Evolutionary conservation across 2,888 invertebrate genomes (phyloP), one percentile per base, ranked within the genome.

Genomic region (Protula sp.): DNA sequence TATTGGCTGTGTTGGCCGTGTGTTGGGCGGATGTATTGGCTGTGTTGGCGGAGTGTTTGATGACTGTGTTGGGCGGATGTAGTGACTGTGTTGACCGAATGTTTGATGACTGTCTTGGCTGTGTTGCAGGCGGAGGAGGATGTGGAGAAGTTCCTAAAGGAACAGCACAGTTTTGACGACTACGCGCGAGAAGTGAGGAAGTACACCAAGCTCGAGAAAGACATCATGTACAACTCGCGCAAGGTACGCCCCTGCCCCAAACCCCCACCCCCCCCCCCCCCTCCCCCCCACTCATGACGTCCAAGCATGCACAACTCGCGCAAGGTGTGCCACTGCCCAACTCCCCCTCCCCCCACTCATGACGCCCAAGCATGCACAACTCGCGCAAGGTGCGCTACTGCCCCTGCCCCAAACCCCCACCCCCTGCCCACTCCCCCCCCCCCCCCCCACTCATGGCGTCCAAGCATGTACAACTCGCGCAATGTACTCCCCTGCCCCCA

Each of bases 131-230:
- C 87, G n/a, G 84, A 85, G 68, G 77, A 83, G 31, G 83, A 85
- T 70, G 85, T 92, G 0, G 85, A 86, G 1, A 79, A 79, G 19
- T 94, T 94, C 70, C 82, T 94, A 65, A 67, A 70, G 24, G 83
- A 85, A 19, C 83, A 86, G 29, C 81, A 81, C 67, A 72, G 75
- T 1, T 84, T 84, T 75, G 81, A 83, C 48, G 82, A 83, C 38
- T 81, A 82, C 68, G 71, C 74, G 58, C 77, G 79, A 50, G 82
- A 83, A 70, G 82, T 85, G 2, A 72, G 78, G 55, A 80, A 82
- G 58, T 85, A 82, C 70, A 79, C 83, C 63, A 70, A 76, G 26
- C 73, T 83, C 67, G 83, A 72, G 69, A 83, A 84, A 72, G 84
- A 83, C 58, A 84, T 85, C 60, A 78, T 74, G 24, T 81, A 79